phyloP scores from a whole-genome alignment of 2,888 invertebrate species.

The Autographa gamma region DNA sequence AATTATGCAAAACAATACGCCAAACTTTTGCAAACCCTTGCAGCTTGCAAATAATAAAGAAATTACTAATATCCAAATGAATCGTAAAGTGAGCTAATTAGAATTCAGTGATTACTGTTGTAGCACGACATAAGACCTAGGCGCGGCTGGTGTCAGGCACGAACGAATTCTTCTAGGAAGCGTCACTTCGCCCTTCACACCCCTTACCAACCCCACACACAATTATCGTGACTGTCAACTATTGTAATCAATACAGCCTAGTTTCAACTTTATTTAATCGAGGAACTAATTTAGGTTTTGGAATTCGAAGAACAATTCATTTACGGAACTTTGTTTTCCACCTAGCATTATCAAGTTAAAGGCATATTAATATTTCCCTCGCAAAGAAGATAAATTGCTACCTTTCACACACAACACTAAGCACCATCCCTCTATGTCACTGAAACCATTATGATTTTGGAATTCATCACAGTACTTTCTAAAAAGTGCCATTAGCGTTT shows the following conservation, averaged over 20 bases:
- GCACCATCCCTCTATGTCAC: too few relatives aligned
- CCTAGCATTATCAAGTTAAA: too few relatives aligned
- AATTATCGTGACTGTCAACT: conserved; percentile 48
- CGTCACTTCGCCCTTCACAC: conserved; percentile 60
- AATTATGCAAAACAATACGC: conserved; percentile 8
- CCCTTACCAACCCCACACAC: conserved; percentile 37
- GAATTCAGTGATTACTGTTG: conserved; percentile 69
- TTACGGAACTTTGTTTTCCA: neutral
- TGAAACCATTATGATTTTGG: too few relatives aligned
- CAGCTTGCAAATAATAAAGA: conserved; percentile 31
- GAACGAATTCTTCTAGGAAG: conserved; percentile 67
- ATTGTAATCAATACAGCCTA: conserved; percentile 28
- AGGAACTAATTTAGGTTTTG: neutral
- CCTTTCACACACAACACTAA: too few relatives aligned
- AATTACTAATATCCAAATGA: conserved; percentile 36
- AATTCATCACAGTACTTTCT: too few relatives aligned
- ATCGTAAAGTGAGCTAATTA: conserved; percentile 64
- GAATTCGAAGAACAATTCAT: neutral
- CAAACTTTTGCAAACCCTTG: conserved; percentile 12
- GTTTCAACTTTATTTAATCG: conserved; percentile 17
- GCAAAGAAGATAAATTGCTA: too few relatives aligned
- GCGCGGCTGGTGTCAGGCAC: conserved; percentile 79
- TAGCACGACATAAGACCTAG: conserved; percentile 66
- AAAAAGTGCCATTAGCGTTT: too few relatives aligned
- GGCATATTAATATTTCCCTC: too few relatives aligned